These are phyloP conservation scores for Lagria hirta DNA, from an alignment of 2,888 invertebrate species.

Conservation along the genomic window DNA sequence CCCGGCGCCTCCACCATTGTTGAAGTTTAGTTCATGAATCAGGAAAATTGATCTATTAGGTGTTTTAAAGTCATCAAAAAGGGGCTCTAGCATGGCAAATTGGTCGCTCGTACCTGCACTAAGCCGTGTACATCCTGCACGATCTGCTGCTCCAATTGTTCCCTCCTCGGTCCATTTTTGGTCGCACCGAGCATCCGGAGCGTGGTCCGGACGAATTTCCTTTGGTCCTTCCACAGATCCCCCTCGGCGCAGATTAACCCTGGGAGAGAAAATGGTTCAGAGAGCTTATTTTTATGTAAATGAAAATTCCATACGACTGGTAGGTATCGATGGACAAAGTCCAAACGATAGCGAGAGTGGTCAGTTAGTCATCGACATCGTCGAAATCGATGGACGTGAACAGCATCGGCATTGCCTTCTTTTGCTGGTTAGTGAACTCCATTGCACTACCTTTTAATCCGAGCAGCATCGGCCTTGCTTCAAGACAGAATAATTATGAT, in stretches of 20 bases:
- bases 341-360: conserved; percentile 29
- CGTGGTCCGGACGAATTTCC: conserved; percentile 71
- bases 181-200: conserved; percentile 74
- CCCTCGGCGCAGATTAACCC: conserved; percentile 85
- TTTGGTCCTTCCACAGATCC: conserved; percentile 78
- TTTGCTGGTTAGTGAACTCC: conserved; percentile 23
- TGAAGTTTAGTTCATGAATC: too few relatives aligned
- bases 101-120: conserved; percentile 57
- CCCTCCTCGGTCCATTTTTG: conserved; percentile 63
- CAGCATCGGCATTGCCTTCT: conserved; percentile 35
- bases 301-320: too few relatives aligned
- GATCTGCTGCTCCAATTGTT: conserved; percentile 67
- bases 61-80: too few relatives aligned
- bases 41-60: too few relatives aligned
- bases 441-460: neutral
- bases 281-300: too few relatives aligned
- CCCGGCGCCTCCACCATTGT: too few relatives aligned
- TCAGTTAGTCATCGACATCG: conserved; percentile 37
- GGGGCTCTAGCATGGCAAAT: too few relatives aligned
- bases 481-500: too few relatives aligned
- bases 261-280: too few relatives aligned
- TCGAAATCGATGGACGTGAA: conserved; percentile 36
- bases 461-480: conserved; percentile 12
- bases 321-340: conserved; percentile 10
- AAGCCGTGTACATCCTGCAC: conserved; percentile 63